A percentile compares a stretch with the other conserved stretches of the same genome.
Evolutionary conservation across 2,797 vertebrate species (phyloP).

Genomic region (Miichthys miiuy): DNA sequence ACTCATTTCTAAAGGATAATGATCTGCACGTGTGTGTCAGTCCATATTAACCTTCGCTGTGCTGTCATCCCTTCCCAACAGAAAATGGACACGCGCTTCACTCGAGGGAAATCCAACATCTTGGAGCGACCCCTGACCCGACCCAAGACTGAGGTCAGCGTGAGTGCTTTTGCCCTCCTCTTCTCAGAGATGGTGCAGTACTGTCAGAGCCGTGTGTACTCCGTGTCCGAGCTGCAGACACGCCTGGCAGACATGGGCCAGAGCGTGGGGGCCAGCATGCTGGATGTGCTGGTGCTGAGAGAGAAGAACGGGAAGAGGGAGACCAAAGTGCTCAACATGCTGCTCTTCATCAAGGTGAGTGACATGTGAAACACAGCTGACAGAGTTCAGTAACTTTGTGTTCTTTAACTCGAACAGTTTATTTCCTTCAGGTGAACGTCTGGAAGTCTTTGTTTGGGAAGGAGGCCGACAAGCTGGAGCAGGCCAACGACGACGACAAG

Average conservation of each 20-base stretch:
- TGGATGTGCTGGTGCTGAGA: conserved; percentile 92
- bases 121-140: conserved; percentile 91
- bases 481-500: conserved; percentile 95
- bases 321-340: conserved; percentile 93
- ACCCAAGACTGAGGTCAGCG: conserved; percentile 91
- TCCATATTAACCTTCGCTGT: neutral
- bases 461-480: conserved; percentile 96
- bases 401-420: neutral
- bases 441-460: conserved; percentile 95
- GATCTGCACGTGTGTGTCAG: neutral
- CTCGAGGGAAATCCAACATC: conserved; percentile 92
- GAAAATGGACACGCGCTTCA: conserved; percentile 93
- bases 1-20: neutral
- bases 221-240: conserved; percentile 93
- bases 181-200: conserved; percentile 99
- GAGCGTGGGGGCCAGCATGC: conserved; percentile 90
- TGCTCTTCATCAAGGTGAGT: conserved; percentile 94
- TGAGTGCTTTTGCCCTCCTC: conserved; percentile 93
- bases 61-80: conserved; percentile 10
- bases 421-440: conserved; percentile 77
- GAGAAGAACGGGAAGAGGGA: conserved; percentile 93
- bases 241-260: conserved; percentile 92
- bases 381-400: neutral
- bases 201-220: conserved; percentile 96
- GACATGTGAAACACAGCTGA: fast-evolving